Evolutionary conservation across 1,140 invertebrate species (phyloP), one percentile per base, ranked within the genome.

Genomic region (Megathymus violae): DNA sequence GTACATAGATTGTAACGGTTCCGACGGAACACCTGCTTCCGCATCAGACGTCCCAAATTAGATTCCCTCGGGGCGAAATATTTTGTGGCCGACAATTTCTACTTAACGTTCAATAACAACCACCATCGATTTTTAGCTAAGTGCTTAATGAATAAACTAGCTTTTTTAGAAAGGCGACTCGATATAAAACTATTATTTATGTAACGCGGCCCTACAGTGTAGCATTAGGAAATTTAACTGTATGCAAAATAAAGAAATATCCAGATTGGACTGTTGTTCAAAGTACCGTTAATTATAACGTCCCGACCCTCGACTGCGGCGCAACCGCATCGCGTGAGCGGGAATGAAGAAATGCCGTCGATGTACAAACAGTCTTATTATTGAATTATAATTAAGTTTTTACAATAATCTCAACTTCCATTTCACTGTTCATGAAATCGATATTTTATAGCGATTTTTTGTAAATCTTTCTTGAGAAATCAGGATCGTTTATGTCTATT

Each of bases 261-360:
- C 1, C 34, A 36, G 10, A 1, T 36, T 38, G 17, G 48, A 44
- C 44, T 44, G 52, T 56, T 31, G 11, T 22, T 48, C 31, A 38
- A 36, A 47, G 43, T 17, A 25, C 41, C 31, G 25, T 31, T 60
- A 60, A 60, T 60, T 60, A 60, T 34, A 25, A 44, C 48, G 56
- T 60, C 48, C 34, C 41, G 6, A 47, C 11, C 6, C 31, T 15
- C 16, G 44, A 48, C 56, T 48, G 44, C 11, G 22, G 44, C 44
- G 1, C 4, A 34, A 60, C 56, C 56, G 27, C 56, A 60, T 60
- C 56, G 56, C 56, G 56, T 60, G 56, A 38, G 31, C 27, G 31
- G 7, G 10, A 25, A 48, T 48, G 43, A 47, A 44, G 56, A 47
- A 46, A 59, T 59, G 16, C 31, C 38, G 56, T 48, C 44, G 56